Evolutionary conservation across 2,888 invertebrate genomes (phyloP).

Genomic region (Cartodere bifasciata): DNA sequence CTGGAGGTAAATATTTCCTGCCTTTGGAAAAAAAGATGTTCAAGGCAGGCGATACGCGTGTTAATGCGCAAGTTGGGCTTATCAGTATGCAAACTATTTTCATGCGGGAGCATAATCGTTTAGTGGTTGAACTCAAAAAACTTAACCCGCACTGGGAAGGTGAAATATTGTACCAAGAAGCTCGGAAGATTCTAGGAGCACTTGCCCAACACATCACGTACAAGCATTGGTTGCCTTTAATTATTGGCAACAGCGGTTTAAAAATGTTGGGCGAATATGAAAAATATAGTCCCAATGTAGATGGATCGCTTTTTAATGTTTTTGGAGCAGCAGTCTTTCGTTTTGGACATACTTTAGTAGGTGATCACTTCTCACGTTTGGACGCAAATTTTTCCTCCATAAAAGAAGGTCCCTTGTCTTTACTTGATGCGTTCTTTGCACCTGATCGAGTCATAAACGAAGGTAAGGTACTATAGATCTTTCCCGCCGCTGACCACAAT

Average conservation of each 20-base stretch:
- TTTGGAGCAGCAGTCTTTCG: slow-evolving; percentile 95
- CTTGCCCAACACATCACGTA: background rate
- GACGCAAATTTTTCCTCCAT: slow-evolving; percentile 72
- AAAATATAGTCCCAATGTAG: slow-evolving; percentile 69
- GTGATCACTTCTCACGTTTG: slow-evolving; percentile 77
- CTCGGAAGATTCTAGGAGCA: background rate
- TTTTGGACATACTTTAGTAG: slow-evolving; percentile 94
- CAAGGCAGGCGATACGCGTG: background rate
- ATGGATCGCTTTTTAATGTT: slow-evolving; percentile 85
- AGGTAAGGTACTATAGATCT: too few relatives aligned
- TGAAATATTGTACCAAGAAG: slow-evolving; percentile 1
- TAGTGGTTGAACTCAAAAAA: background rate
- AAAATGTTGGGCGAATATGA: slow-evolving; percentile 62
- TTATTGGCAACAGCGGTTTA: slow-evolving; percentile 44
- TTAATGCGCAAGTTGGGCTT: background rate
- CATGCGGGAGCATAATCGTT: background rate
- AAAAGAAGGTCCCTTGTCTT: slow-evolving; percentile 74
- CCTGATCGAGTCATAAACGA: slow-evolving; percentile 93
- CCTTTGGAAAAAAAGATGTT: too few relatives aligned
- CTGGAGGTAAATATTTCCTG: too few relatives aligned
- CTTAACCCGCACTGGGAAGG: background rate
- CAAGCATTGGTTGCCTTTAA: background rate
- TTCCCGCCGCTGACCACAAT: too few relatives aligned
- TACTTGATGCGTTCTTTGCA: slow-evolving; percentile 93
- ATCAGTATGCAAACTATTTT: background rate